These are phyloP conservation scores for Trogon melanurus DNA, from an alignment of 2,113 vertebrate species.

Conservation along the genomic window DNA sequence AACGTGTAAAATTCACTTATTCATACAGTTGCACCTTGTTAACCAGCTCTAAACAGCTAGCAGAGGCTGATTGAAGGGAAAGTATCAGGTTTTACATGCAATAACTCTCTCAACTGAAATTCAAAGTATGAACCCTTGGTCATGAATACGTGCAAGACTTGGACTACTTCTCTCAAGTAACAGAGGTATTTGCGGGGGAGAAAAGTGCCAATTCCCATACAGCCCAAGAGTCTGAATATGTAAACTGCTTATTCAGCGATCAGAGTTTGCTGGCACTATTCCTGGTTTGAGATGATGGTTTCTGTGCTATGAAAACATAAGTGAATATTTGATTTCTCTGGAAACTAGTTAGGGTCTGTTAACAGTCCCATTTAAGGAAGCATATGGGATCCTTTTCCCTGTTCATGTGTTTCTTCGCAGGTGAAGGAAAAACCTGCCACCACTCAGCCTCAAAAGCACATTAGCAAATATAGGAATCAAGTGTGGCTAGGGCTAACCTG, in stretches of 20 bases:
- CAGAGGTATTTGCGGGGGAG: neutral
- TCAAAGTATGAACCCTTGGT: conserved; percentile 5
- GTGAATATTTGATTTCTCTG: neutral
- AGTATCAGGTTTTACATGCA: neutral
- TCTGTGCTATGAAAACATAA: conserved; percentile 1
- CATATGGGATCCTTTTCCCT: neutral
- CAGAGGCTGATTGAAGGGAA: neutral
- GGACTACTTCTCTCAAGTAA: neutral
- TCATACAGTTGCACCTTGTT: neutral
- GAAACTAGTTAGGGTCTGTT: neutral
- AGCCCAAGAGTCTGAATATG: neutral
- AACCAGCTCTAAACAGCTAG: neutral
- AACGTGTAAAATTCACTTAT: neutral
- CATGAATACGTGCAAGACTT: neutral
- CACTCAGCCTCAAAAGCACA: neutral
- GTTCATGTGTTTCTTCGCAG: neutral
- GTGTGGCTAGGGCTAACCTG: neutral
- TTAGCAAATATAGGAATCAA: neutral
- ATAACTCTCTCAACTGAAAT: conserved; percentile 5
- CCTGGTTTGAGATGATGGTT: neutral
- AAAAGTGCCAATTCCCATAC: neutral
- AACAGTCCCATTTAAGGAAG: neutral
- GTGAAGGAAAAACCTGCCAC: neutral
- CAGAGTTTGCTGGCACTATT: conserved; percentile 7
- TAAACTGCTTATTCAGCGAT: neutral